A percentile compares a stretch with the other conserved stretches of the same genome.
These are phyloP conservation scores for Nudaria mundana DNA, from an alignment of 2,888 invertebrate species.

Conservation along the genomic window DNA sequence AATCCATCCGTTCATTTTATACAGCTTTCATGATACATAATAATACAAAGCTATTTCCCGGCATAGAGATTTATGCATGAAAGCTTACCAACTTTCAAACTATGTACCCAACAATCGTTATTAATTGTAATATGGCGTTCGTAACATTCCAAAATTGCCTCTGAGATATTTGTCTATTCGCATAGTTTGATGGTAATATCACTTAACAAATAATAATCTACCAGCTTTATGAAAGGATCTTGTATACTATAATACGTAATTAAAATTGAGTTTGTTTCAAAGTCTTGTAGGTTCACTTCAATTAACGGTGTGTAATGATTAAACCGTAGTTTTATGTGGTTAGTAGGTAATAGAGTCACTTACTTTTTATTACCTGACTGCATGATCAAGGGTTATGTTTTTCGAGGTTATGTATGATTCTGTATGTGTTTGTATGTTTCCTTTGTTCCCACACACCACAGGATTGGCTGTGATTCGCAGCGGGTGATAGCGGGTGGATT, in stretches of 20 bases:
- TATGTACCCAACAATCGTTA: constrained; percentile 15
- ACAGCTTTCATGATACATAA: not conserved
- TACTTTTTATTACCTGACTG: too few species aligned
- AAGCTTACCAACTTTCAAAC: constrained; percentile 20
- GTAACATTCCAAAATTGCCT: constrained; percentile 12
- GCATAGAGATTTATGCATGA: constrained; percentile 21
- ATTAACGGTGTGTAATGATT: too few species aligned
- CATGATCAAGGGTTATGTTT: too few species aligned
- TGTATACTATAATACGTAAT: not conserved
- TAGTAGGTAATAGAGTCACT: too few species aligned
- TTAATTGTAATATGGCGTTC: constrained; percentile 9
- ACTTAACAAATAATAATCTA: constrained; percentile 8
- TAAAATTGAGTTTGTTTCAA: too few species aligned
- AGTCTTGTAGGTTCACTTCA: too few species aligned
- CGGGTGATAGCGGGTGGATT: too few species aligned
- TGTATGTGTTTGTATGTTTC: too few species aligned
- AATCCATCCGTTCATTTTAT: not conserved
- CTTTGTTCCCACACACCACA: too few species aligned
- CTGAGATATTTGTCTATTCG: constrained; percentile 12
- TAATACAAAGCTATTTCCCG: constrained; percentile 14
- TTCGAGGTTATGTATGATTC: too few species aligned
- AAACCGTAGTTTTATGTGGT: too few species aligned
- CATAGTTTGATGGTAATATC: constrained; percentile 18
- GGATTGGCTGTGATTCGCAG: too few species aligned
- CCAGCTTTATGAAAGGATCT: not conserved